Base-by-base conservation (phyloP, 2,113 vertebrate genomes). In the Cryptotis parvus region DNA sequence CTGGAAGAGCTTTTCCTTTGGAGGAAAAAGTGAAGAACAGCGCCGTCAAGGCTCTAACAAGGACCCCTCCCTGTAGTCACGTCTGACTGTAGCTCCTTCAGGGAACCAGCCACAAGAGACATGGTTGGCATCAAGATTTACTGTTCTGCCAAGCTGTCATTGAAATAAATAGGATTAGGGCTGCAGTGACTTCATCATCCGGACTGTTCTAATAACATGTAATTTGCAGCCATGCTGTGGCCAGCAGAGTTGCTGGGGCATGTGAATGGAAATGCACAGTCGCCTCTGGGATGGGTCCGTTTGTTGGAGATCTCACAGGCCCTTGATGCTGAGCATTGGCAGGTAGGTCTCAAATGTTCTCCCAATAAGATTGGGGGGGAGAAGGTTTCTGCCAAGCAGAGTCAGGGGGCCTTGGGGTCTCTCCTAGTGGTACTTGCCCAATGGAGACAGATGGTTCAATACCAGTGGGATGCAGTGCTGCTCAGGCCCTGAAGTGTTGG, bases 141-240 rank as follows among this genome's bases (percentile, higher is more conserved):
- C 68, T 11, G 84, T 65, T 80, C 35, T 80, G 63, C 73, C 76
- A 76, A 89, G 78, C 73, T 91, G 66, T 74, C 84, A 26, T 41
- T 37, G 81, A 84, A 66, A 87, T 89, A 86, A 89, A 89, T 61
- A 73, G 87, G 89, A 78, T 91, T 69, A 89, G 70, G 92, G 29
- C 77, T 45, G 20, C 80, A 65, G 87, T 91, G 91, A 95, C 81
- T 43, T 84, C 93, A 78, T 58, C 77, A 63, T 73, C 75, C 6
- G 4, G 81, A 33, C 37, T 58, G 55, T 43, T 43, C 80, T 65
- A 69, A 72, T 45, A 84, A 70, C 45, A 10, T 84, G 80, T 65
- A 55, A 94, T 91, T 91, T 89, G 84, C 29, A 41, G 9, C 91
- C 84, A 3, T 55, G 87, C 92, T 89, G 76, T 88, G 91, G 70